These are phyloP conservation scores for Parnassius orleans DNA, from an alignment of 2,888 invertebrate species.

Conservation along the genomic window DNA sequence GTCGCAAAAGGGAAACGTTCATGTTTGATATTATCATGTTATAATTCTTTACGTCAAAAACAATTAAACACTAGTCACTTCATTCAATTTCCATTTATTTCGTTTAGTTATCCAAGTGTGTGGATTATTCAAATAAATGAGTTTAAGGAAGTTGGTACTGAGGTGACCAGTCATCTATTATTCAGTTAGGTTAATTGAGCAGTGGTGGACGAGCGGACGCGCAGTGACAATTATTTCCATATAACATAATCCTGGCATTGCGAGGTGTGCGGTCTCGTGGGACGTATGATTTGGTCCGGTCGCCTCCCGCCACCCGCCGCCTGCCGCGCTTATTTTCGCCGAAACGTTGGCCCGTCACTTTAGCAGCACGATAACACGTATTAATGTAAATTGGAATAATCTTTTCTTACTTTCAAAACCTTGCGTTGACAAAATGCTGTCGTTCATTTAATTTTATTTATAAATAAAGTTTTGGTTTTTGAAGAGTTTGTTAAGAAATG, in stretches of 20 bases:
- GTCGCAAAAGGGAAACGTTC: too few relatives aligned
- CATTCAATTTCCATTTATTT: too few relatives aligned
- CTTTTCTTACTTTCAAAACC: constrained; percentile 51
- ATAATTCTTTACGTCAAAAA: too few relatives aligned
- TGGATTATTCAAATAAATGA: constrained; percentile 48
- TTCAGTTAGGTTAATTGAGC: constrained; percentile 59
- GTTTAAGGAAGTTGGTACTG: constrained; percentile 60
- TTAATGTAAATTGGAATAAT: constrained; percentile 67
- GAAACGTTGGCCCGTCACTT: constrained; percentile 42
- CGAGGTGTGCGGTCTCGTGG: constrained; percentile 59
- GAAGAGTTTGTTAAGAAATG: neutral
- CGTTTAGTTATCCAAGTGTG: too few relatives aligned
- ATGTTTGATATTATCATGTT: too few relatives aligned
- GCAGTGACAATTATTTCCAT: constrained; percentile 71
- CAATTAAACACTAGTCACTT: too few relatives aligned
- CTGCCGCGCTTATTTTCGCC: constrained; percentile 30
- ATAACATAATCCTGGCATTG: constrained; percentile 70
- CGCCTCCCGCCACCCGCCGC: constrained; percentile 31
- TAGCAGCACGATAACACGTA: constrained; percentile 54
- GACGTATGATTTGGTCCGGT: constrained; percentile 60
- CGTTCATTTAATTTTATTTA: constrained; percentile 24
- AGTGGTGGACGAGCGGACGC: constrained; percentile 55
- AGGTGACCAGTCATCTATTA: constrained; percentile 59
- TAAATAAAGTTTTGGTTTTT: constrained; percentile 10
- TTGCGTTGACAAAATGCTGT: constrained; percentile 44